phyloP scores from a whole-genome alignment of 1,140 invertebrate species.

The Eufriesea mexicana region DNA sequence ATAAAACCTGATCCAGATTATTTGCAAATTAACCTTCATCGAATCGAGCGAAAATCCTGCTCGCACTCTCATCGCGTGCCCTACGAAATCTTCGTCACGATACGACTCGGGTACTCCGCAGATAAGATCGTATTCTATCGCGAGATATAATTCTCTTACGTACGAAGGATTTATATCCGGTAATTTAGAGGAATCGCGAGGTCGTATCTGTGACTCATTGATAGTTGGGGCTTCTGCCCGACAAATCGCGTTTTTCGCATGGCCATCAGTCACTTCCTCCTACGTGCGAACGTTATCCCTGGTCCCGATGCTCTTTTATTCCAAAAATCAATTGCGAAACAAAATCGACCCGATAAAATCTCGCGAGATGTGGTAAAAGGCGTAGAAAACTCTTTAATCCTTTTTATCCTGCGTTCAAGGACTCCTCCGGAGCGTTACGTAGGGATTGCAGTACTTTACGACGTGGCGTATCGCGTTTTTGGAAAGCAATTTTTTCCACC shows the following conservation, averaged over 20 bases:
- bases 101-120: not conserved
- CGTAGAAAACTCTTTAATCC: not conserved
- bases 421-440: no score
- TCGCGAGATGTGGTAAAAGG: not conserved
- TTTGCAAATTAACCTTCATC: not conserved
- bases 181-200: constrained; percentile 26
- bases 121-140: constrained; percentile 21
- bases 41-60: not conserved
- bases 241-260: constrained; percentile 4
- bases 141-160: constrained; percentile 7
- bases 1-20: not conserved
- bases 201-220: constrained; percentile 25
- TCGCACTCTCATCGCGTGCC: not conserved
- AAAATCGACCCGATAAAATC: no score
- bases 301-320: no score
- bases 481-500: not conserved
- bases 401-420: not conserved
- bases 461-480: no score
- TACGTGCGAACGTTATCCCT: not conserved
- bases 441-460: not conserved
- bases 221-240: not conserved
- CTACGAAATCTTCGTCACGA: not conserved
- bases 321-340: no score
- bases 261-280: not conserved
- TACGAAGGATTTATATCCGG: constrained; percentile 27